These are phyloP conservation scores for Ciconia boyciana DNA, from an alignment of 2,113 vertebrate species.

Conservation along the genomic window DNA sequence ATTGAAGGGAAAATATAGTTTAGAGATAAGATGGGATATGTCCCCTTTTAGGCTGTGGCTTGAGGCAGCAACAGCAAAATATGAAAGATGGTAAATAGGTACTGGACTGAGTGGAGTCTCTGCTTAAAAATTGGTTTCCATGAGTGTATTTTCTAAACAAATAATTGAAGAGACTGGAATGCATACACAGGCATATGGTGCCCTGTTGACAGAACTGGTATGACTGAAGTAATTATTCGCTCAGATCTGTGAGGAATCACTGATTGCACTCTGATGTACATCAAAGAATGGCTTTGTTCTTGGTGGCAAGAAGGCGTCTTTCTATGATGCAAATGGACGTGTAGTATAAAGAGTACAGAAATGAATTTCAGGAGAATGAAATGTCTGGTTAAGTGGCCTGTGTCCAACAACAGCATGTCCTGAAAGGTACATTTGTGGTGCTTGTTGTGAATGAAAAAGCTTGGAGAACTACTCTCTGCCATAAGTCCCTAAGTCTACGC, in stretches of 20 bases:
- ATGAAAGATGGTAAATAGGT: rapidly evolving
- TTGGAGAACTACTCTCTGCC: not conserved
- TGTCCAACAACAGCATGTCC: not conserved
- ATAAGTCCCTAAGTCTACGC: rapidly evolving
- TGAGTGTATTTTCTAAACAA: rapidly evolving
- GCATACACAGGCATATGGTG: not conserved
- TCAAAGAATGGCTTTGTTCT: not conserved
- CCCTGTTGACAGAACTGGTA: too few species aligned
- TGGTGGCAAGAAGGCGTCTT: not conserved
- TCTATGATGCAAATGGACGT: rapidly evolving
- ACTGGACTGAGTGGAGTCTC: not conserved
- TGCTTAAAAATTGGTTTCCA: not conserved
- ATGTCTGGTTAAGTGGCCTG: not conserved
- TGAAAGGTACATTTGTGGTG: not conserved
- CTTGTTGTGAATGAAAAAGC: not conserved
- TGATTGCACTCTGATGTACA: not conserved
- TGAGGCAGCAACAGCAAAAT: not conserved
- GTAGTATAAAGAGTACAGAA: not conserved
- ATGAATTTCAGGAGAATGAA: not conserved
- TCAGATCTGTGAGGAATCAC: not conserved
- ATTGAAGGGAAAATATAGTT: rapidly evolving
- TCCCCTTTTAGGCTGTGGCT: not conserved
- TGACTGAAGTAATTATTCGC: not conserved
- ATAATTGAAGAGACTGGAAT: not conserved
- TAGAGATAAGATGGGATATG: too few species aligned